Evolutionary conservation across 2,113 vertebrate genomes (phyloP), one percentile per base, ranked within the genome.

Genomic region (Amphiprion ocellaris): DNA sequence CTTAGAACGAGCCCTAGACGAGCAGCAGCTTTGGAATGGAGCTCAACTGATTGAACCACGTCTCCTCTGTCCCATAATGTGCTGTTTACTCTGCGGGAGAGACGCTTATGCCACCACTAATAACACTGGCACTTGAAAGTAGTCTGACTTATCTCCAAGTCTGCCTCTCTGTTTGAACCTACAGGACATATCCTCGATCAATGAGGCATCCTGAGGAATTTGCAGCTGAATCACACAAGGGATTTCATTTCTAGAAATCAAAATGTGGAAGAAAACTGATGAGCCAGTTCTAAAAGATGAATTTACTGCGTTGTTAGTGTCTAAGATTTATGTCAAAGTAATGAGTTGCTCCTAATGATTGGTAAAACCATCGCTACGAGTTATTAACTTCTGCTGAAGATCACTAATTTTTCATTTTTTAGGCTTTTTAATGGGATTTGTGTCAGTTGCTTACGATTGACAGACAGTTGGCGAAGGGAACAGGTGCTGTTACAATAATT

Each of bases 21-120:
- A 37, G 19, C 65, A 71, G 74, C 60, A 50, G 69, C 47, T 37
- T 19, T 46, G 30, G 37, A 74, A 33, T 9, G 55, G 26, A 54
- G 2, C 37, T 54, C 6, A 10, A 26, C 14, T 61, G 68, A 75
- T 39, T 61, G 60, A 10, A 28, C 12, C 69, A 41, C n/a, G 50
- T 59, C 59, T 5, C 6, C 8, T 53, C 17, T 41, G 58, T 26
- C 26, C 3, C 3, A 70, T 68, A 24, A 54, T 33, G 5, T 41
- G 4, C 2, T 21, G 49, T 61, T 53, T 3, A 11, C 9, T 54
- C 16, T 46, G 33, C 33, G 33, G 33, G 33, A 37, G 33, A 37
- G 33, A 37, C 33, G 33, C 33, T 37, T 37, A 37, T 37, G 33
- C 33, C 33, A 37, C 33, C 33, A 37, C 33, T 37, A 37, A 37